Base-by-base conservation (phyloP, 2,113 vertebrate genomes). In the Haemorhous mexicanus region DNA sequence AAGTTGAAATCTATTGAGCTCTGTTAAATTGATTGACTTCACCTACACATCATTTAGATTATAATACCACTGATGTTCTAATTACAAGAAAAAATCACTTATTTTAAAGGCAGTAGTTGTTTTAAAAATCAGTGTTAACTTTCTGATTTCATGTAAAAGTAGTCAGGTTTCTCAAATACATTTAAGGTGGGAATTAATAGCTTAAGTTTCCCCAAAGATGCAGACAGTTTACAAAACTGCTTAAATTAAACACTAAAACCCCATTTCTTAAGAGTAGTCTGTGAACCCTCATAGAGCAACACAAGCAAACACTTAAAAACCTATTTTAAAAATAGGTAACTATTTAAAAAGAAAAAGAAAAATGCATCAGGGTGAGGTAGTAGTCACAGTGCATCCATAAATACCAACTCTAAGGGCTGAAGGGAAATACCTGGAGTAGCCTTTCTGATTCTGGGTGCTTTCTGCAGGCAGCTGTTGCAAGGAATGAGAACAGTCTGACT, bases 301-400 rank as follows among this genome's bases (percentile, higher is more conserved):
- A 84, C 16, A 74, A 92, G 68, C 73, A 84, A 79, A 80, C 59
- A 77, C 39, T 47, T 79, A 61, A 80, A 95, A 88, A 76, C 52
- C 62, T 86, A 70, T 70, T 94, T 69, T 80, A 77, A 73, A 96
- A 94, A 92, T 46, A 96, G 94, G 89, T 49, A 53, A 43, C 77
- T 63, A n/a, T 89, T 96, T 85, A 56, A 69, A 82, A 96, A 94
- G 49, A 59, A 67, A 87, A 96, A 94, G 47, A 91, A 67, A 89
- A 87, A 87, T 55, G 76, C 37, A 15, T 75, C 3, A 37, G 81
- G 92, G 92, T 94, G 97, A 97, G 95, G 90, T 93, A 97, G 91
- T 89, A 95, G 81, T 95, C 82, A 91, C 92, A 94, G 95, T 90
- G 93, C 90, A 90, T 93, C 92, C 94, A 93, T 70, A 92, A 91